phyloP scores from a whole-genome alignment of 2,797 vertebrate species.

The Helicolenus hilgendorfi region DNA sequence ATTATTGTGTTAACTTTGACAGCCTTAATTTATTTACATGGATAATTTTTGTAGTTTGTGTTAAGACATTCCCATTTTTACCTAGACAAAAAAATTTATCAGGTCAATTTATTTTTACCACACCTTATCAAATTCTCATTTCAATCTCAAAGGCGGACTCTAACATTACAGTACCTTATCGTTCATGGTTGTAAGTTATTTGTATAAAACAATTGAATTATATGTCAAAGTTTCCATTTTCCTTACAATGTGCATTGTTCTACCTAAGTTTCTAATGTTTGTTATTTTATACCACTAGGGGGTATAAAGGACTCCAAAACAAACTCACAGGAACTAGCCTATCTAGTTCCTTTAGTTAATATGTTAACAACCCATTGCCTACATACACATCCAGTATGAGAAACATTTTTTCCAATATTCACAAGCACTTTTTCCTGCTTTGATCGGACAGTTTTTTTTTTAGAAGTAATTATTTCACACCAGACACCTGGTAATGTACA shows the following conservation, averaged over 20 bases:
- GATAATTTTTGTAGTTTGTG: constrained; percentile 19
- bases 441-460: background rate
- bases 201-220: constrained; percentile 90
- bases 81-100: constrained; percentile 3
- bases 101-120: constrained; percentile 19
- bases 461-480: background rate
- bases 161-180: constrained; percentile 73
- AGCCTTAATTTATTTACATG: constrained; percentile 43
- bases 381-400: background rate
- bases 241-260: constrained; percentile 49
- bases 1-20: no score
- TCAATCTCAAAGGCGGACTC: constrained; percentile 57
- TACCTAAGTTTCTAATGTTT: background rate
- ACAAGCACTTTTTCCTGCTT: constrained; percentile 5
- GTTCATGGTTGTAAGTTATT: constrained; percentile 93
- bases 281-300: constrained; percentile 14
- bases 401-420: background rate
- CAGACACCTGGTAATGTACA: background rate
- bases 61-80: constrained; percentile 36
- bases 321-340: background rate
- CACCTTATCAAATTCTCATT: constrained; percentile 9
- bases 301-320: background rate
- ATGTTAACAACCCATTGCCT: background rate
- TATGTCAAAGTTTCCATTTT: constrained; percentile 91
- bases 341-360: background rate